Conservation (phyloP, 1,140 invertebrate species). For the Adoxophyes honmai region DNA sequence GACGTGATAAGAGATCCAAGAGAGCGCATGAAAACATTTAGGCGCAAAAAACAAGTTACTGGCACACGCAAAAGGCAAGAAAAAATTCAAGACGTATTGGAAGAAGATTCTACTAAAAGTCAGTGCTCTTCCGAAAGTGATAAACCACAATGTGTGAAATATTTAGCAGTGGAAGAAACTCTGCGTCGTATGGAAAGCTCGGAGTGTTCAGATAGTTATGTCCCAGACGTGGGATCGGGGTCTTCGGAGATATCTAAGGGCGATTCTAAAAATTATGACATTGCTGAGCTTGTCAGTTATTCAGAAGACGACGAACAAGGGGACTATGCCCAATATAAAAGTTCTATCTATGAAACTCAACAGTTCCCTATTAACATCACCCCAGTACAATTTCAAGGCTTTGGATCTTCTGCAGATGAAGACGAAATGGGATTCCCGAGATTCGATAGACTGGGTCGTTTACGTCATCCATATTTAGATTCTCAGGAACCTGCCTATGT, state of each 20-base stretch:
- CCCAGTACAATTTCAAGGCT: constrained; percentile 77
- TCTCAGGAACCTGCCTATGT: constrained; percentile 68
- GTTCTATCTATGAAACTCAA: constrained; percentile 52
- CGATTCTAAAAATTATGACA: constrained; percentile 71
- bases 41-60: constrained; percentile 79
- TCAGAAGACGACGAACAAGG: constrained; percentile 76
- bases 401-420: constrained; percentile 79
- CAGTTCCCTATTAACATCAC: constrained; percentile 65
- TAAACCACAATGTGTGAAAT: constrained; percentile 63
- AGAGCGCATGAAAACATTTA: constrained; percentile 79
- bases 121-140: constrained; percentile 76
- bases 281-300: constrained; percentile 74
- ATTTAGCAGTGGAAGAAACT: constrained; percentile 57
- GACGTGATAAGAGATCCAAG: constrained; percentile 80
- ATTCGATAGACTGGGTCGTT: constrained; percentile 77
- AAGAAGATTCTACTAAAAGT: constrained; percentile 75
- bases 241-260: constrained; percentile 79
- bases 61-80: constrained; percentile 77
- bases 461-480: constrained; percentile 73
- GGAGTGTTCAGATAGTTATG: constrained; percentile 81
- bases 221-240: constrained; percentile 81
- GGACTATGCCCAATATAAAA: constrained; percentile 67
- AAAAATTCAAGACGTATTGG: constrained; percentile 76
- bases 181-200: constrained; percentile 76
- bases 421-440: constrained; percentile 81